Percentiles rank a stretch among this genome's conserved stretches.
These are phyloP conservation scores for Dendrophyllia cribrosa DNA, from an alignment of 64 coral and sea anemone species.

Conservation along the genomic window DNA sequence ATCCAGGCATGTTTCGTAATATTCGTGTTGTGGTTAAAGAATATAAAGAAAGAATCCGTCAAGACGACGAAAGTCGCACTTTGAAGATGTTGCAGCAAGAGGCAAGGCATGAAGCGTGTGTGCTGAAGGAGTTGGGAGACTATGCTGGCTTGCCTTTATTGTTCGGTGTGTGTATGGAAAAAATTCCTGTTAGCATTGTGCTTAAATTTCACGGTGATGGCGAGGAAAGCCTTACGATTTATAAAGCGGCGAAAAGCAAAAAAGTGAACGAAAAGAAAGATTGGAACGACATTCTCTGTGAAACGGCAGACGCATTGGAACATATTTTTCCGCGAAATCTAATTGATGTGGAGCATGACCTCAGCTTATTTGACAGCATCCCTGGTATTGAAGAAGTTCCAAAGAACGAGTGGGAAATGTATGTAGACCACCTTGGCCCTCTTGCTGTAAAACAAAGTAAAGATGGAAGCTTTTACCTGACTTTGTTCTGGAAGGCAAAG, in stretches of 20 bases:
- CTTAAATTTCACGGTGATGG: slow-evolving; percentile 46
- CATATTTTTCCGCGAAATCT: too few relatives aligned
- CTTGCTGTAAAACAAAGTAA: slow-evolving; percentile 43
- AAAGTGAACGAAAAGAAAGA: too few relatives aligned
- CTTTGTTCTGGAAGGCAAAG: too few relatives aligned
- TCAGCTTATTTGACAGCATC: slow-evolving; percentile 38
- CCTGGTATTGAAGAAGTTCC: slow-evolving; percentile 52
- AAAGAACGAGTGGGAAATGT: slow-evolving; percentile 48
- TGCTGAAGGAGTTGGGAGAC: neutral
- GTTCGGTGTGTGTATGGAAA: slow-evolving; percentile 27
- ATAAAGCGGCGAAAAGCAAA: too few relatives aligned
- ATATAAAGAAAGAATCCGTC: neutral
- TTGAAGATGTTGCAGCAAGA: neutral
- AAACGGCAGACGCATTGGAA: too few relatives aligned
- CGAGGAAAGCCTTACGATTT: too few relatives aligned
- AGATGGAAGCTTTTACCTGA: too few relatives aligned
- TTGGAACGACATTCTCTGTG: too few relatives aligned
- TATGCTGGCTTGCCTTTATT: slow-evolving; percentile 34
- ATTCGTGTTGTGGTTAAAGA: slow-evolving; percentile 26
- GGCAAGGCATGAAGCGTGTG: neutral
- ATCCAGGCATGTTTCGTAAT: slow-evolving; percentile 1
- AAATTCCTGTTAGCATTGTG: slow-evolving; percentile 41
- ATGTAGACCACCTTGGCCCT: slow-evolving; percentile 21
- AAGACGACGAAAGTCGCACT: too few relatives aligned
- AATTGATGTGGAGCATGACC: neutral